Evolutionary conservation across 2,113 vertebrate species (phyloP).

Genomic region (Caracal caracal): DNA sequence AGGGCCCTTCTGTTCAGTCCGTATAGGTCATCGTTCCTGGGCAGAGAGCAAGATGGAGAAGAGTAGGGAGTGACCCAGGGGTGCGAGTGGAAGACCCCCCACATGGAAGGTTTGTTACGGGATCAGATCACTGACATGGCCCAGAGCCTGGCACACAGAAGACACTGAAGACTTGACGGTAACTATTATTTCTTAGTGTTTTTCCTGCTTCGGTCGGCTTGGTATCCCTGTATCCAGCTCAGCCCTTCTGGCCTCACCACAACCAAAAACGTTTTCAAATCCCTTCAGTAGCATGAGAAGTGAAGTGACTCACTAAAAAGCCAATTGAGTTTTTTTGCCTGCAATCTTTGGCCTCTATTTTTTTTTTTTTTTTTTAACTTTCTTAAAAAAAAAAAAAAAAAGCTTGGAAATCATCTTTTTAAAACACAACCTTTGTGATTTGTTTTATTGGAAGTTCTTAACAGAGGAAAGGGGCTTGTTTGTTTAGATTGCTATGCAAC

Average conservation of each 20-base stretch:
- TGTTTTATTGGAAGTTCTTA: constrained; percentile 61
- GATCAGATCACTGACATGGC: background rate
- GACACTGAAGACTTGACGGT: background rate
- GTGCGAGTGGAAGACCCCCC: background rate
- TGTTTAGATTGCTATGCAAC: constrained; percentile 79
- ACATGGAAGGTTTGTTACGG: background rate
- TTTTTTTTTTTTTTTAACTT: too few species aligned
- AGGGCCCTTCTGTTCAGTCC: background rate
- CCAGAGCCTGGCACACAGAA: background rate
- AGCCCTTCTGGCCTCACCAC: background rate
- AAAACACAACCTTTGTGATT: constrained; percentile 65
- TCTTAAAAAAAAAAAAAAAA: background rate
- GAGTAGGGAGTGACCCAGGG: background rate
- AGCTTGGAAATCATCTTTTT: constrained; percentile 61
- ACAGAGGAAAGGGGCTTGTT: constrained; percentile 66
- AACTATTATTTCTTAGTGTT: background rate
- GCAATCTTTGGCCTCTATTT: constrained; percentile 5
- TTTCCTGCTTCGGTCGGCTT: background rate
- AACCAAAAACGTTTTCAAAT: constrained; percentile 29
- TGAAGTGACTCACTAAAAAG: constrained; percentile 36
- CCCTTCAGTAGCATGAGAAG: background rate
- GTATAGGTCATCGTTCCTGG: background rate
- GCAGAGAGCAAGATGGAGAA: background rate
- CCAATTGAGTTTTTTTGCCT: constrained; percentile 10
- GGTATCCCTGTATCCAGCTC: background rate